Base-by-base conservation (phyloP, 2,888 invertebrate species). In the Drosophila recens region DNA sequence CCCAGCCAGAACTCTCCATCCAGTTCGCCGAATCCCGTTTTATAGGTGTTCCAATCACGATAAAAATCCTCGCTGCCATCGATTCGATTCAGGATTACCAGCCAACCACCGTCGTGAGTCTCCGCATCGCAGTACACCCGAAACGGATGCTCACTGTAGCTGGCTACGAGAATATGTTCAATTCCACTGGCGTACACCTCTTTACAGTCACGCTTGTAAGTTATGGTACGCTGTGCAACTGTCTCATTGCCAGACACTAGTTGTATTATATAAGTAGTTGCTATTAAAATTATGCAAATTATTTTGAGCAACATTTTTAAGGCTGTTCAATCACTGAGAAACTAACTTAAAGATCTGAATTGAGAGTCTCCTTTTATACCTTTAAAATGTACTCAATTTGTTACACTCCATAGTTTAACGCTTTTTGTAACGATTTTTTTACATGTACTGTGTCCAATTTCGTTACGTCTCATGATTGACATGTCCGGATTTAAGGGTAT, bases 41-140 rank as follows among this genome's bases (percentile, higher is more conserved):
- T 52, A 20, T 52, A 52, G 0, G 13, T 4, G 13, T 20, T 11
- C 52, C 52, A 52, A 9, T 17, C n/a, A 9, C 52, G 17, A 38
- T 38, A 36, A 9, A 52, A 52, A 38, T 52, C 36, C 10, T 38
- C 52, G n/a, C 52, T 52, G 6, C 52, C 52, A 36, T 52, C 52
- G 8, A 52, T n/a, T 2, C 52, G 38, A 9, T n/a, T 36, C n/a
- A 52, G 38, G 13, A 52, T 52, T 10, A 27, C 4, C 3, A 20
- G 38, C 52, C 52, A 52, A 1, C 36, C 20, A 20, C 52, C 52
- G 3, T 38, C 38, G 4, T 10, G 20, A 9, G 13, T 33, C 4
- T 17, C 17, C 6, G 43, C 20, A 42, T 56, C 56, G 33, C 33
- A 56, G 4, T 10, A 4, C 13, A 56, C 56, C 2, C 5, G 20